A percentile compares a stretch with the other conserved stretches of the same genome.
These are phyloP conservation scores for Todiramphus saurophagus DNA, from an alignment of 2,113 vertebrate genomes.

Conservation along the genomic window DNA sequence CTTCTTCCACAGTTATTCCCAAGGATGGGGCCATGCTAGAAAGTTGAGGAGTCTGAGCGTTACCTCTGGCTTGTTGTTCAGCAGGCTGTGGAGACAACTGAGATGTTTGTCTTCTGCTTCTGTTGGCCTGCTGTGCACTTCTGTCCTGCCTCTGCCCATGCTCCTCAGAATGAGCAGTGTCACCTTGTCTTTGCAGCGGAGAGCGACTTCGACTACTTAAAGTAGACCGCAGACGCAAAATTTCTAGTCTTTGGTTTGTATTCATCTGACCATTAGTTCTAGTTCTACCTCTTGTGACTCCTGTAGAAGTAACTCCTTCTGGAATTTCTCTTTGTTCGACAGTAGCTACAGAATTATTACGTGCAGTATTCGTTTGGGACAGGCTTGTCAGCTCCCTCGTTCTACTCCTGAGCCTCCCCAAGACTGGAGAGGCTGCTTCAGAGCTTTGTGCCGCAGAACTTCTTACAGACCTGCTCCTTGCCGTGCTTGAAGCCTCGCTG, in stretches of 20 bases:
- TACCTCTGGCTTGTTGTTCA: constrained; percentile 26
- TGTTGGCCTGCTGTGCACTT: constrained; percentile 21
- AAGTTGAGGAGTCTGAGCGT: constrained; percentile 33
- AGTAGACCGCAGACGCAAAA: constrained; percentile 77
- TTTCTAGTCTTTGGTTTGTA: constrained; percentile 82
- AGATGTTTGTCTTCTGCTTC: constrained; percentile 52
- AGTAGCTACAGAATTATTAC: neutral
- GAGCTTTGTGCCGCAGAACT: constrained; percentile 61
- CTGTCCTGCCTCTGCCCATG: constrained; percentile 27
- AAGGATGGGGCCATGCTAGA: constrained; percentile 68
- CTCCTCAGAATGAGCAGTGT: neutral
- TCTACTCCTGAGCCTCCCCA: constrained; percentile 68
- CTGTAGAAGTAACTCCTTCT: constrained; percentile 37
- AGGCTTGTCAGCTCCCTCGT: neutral
- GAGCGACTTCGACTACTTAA: constrained; percentile 86
- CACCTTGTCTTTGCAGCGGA: constrained; percentile 76
- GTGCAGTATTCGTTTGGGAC: neutral
- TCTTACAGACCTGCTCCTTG: constrained; percentile 67
- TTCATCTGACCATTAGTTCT: constrained; percentile 75
- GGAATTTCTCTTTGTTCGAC: constrained; percentile 35
- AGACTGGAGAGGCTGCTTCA: constrained; percentile 55
- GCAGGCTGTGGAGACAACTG: constrained; percentile 22
- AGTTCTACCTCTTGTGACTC: constrained; percentile 82
- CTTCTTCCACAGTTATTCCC: constrained; percentile 78
- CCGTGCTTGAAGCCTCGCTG: neutral